Evolutionary conservation across 1,140 invertebrate genomes (phyloP), one percentile per base, ranked within the genome.

Genomic region (Zophobas morio): DNA sequence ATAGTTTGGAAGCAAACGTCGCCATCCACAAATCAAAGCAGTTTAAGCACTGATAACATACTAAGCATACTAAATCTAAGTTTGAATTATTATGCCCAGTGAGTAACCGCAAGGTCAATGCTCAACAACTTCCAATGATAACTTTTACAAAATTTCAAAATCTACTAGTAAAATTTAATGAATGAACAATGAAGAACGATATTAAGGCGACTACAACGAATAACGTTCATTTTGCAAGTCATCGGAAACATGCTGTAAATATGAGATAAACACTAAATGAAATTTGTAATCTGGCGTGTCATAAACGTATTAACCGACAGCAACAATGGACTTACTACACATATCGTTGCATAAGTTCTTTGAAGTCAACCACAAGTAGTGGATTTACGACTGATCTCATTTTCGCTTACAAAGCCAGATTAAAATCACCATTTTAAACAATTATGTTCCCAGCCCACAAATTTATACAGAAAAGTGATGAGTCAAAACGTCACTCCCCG

Each of bases 71-170:
- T 42, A 66, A 66, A 32, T 32, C 60, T 34, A 40, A 6, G 20
- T 66, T 40, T 20, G 20, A 35, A 66, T 66, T 66, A 33, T 42
- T 66, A 66, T 66, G 37, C 39, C 6, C n/a, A 40, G 42, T 40
- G 60, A 42, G 60, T 66, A 66, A 42, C 42, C 8, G 60, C 60
- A 66, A 66, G 60, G 60, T 66, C 60, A 66, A 66, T 66, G 60
- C 20, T 66, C 60, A 66, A 66, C 20, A 66, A 66, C 37, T 66
- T 37, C 34, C 2, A 46, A 1, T 39, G 37, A 66, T 60, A 60
- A 60, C 42, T 3, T 46, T 60, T 60, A 36, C 56, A 60, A 60
- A 60, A 35, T 60, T 36, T 37, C 56, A 6, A 60, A 60, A 60
- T 20, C 20, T 20, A 20, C 20, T 20, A 20, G 20, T 20, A 20